Percentiles rank a stretch among this genome's conserved stretches.
Conservation (phyloP, 2,888 invertebrate species). For the Trissolcus brochymenae region DNA sequence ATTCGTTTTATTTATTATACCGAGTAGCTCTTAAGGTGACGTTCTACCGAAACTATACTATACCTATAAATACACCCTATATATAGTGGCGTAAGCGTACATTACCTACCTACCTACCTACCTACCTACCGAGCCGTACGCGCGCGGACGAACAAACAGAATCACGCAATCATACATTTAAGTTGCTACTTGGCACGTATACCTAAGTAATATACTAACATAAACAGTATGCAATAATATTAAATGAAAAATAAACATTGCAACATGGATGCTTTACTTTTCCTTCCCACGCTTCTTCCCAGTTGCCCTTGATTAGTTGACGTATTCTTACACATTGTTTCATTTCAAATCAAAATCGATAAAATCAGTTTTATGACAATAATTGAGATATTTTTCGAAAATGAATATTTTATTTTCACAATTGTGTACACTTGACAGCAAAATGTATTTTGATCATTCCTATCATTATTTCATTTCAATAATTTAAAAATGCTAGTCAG, state of each 20-base stretch:
- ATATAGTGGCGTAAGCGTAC: constrained; percentile 74
- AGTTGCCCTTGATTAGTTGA: background rate
- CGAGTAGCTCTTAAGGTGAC: constrained; percentile 75
- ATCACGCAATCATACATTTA: constrained; percentile 77
- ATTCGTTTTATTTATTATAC: constrained; percentile 73
- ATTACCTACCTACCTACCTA: constrained; percentile 68
- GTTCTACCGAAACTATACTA: constrained; percentile 75
- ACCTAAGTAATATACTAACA: constrained; percentile 76
- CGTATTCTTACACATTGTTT: background rate
- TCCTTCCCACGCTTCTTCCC: constrained; percentile 34
- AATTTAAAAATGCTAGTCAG: constrained; percentile 26
- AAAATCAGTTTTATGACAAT: background rate
- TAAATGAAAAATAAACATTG: constrained; percentile 74
- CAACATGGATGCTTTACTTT: constrained; percentile 51
- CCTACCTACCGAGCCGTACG: constrained; percentile 65
- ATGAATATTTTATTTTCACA: background rate
- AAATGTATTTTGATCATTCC: background rate
- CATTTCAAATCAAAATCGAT: background rate
- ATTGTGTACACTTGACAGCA: too few relatives aligned
- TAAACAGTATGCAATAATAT: constrained; percentile 77
- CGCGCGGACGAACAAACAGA: constrained; percentile 73
- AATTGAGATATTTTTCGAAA: background rate
- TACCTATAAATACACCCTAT: constrained; percentile 76
- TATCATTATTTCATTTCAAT: constrained; percentile 3
- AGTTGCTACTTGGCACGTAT: constrained; percentile 77